Evolutionary conservation across 2,113 vertebrate genomes (phyloP).

Genomic region (Indicator maculatus): DNA sequence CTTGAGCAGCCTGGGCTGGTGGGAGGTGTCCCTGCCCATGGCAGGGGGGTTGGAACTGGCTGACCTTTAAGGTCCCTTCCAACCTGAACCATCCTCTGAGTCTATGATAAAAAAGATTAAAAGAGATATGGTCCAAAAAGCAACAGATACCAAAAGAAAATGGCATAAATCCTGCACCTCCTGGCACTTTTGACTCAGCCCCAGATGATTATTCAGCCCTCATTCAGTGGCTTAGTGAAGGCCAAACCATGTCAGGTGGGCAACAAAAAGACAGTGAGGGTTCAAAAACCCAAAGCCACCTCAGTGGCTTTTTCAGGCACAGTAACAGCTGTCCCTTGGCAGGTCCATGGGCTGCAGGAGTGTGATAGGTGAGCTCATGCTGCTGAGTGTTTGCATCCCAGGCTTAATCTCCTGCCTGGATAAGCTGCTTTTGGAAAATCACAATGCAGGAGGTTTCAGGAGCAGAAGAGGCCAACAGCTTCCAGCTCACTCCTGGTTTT

Average conservation of each 20-base stretch:
- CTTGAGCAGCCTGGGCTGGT: too few species aligned
- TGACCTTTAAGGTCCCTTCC: too few species aligned
- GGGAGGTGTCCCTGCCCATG: too few species aligned
- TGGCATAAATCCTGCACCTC: neutral
- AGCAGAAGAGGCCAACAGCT: neutral
- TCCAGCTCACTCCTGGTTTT: neutral
- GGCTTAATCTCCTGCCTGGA: neutral
- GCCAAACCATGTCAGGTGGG: neutral
- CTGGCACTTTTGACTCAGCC: neutral
- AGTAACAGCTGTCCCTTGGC: neutral
- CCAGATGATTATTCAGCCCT: neutral
- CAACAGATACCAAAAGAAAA: neutral
- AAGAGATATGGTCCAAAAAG: neutral
- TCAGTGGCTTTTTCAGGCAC: neutral
- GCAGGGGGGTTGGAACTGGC: too few species aligned
- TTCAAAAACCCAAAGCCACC: neutral
- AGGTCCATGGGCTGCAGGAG: neutral
- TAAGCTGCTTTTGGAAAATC: conserved; percentile 47
- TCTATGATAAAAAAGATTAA: neutral
- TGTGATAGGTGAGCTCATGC: rapidly evolving
- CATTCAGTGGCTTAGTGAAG: rapidly evolving
- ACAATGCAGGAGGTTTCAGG: neutral
- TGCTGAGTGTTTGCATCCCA: neutral
- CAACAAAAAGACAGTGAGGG: neutral
- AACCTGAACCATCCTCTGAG: too few species aligned